These are phyloP conservation scores for Cephalotes varians DNA, from an alignment of 2,888 invertebrate species.

Conservation along the genomic window DNA sequence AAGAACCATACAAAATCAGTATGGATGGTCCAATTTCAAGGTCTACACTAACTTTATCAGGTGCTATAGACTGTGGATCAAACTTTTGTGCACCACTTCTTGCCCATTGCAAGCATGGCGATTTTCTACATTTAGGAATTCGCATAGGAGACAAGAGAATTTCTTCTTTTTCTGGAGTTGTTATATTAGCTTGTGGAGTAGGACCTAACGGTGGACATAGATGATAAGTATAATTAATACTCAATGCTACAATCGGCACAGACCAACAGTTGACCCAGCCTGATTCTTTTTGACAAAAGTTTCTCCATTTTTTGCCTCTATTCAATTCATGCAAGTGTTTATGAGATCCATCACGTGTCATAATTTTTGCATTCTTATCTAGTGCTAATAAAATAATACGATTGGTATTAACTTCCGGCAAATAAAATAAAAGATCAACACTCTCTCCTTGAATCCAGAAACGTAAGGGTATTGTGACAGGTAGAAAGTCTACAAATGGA, in stretches of 20 bases:
- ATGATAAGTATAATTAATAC: conserved; percentile 96
- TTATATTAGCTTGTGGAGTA: conserved; percentile 95
- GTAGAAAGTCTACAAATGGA: conserved; percentile 97
- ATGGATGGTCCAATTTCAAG: conserved; percentile 98
- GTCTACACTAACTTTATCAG: conserved; percentile 96
- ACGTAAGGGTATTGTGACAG: conserved; percentile 94
- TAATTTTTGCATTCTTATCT: conserved; percentile 95
- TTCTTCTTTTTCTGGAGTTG: conserved; percentile 98
- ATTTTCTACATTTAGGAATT: conserved; percentile 92
- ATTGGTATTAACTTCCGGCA: conserved; percentile 97
- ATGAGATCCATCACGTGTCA: conserved; percentile 91
- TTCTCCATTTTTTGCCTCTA: conserved; percentile 91
- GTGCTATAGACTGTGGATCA: conserved; percentile 93
- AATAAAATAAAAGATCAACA: conserved; percentile 94
- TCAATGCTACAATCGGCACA: conserved; percentile 96
- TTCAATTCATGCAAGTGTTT: conserved; percentile 87
- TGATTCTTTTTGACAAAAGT: conserved; percentile 90
- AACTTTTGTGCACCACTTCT: conserved; percentile 91
- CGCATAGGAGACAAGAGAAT: conserved; percentile 96
- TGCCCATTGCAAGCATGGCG: conserved; percentile 90
- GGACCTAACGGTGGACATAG: conserved; percentile 96
- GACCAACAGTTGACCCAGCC: conserved; percentile 99
- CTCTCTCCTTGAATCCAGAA: conserved; percentile 98
- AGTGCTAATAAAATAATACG: conserved; percentile 93
- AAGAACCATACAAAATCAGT: conserved; percentile 95